Base-by-base conservation (phyloP, 1,140 invertebrate genomes). In the Whitmania pigra region DNA sequence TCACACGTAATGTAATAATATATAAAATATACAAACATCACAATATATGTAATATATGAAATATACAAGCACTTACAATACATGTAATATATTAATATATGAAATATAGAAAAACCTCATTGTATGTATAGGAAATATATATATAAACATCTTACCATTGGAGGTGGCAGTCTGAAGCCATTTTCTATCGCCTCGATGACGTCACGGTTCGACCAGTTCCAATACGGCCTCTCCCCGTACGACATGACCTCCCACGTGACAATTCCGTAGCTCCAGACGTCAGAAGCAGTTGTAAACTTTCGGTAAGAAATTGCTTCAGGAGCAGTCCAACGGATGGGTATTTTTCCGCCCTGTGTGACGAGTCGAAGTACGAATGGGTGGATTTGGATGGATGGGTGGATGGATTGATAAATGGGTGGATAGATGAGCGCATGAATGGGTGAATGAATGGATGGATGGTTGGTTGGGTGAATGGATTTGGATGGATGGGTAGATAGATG, bases 181-280 rank as follows among this genome's bases (percentile, higher is more conserved):
- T 96, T 95, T 79, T 98, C 94, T 79, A 98, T 96, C 73, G 93
- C 94, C 78, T 97, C 96, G 78, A 99, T 98, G 27, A 99, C 96
- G 85, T 98, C 94, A 83, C 95, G 96, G 84, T 99, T 99, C 72
- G 93, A 95, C 97, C 97, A 99, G 84, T 98, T 98, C 95, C 95
- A 99, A 83, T 98, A 99, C 18, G 97, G 97, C 69, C 96, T 85
- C 81, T 99, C 95, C 4, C 97, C 96, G 81, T 97, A 99, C 18
- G 93, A 95, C 90, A 98, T 95, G 0, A 99, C 93, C 81, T 99
- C 97, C 97, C 97, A 99, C 82, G 93, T 94, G 11, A 99, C 92
- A 72, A 99, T 96, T 27, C 79, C 80, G 84, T 97, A 98, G 93
- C 97, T 98, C 96, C 94, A 99, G 0, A 98, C 94, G 85, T 99